Evolutionary conservation across 2,888 invertebrate genomes (phyloP).

Genomic region (Ophioninae sp.): DNA sequence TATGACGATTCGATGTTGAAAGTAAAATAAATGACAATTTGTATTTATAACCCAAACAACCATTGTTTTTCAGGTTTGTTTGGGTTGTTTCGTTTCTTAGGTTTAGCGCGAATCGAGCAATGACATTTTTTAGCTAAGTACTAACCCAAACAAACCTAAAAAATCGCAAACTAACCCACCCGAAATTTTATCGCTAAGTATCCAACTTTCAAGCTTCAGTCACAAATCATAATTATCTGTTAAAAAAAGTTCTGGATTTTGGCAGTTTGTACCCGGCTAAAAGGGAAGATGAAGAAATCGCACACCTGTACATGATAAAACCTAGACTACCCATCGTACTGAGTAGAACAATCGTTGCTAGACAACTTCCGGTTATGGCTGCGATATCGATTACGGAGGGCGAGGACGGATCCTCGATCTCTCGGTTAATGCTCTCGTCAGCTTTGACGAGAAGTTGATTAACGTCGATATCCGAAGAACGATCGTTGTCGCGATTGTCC

Average conservation of each 20-base stretch:
- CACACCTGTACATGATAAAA: conserved; percentile 78
- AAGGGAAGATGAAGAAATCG: background rate
- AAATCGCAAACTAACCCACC: background rate
- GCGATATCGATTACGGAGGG: conserved; percentile 75
- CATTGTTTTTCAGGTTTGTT: no score
- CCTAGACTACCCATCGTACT: conserved; percentile 78
- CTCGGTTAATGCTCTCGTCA: conserved; percentile 62
- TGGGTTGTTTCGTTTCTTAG: no score
- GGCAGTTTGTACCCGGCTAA: no score
- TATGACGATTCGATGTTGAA: no score
- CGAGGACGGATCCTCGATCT: conserved; percentile 60
- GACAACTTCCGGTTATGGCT: conserved; percentile 77
- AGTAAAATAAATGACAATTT: no score
- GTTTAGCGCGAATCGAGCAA: no score
- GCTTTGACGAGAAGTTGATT: conserved; percentile 58
- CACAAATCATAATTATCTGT: no score
- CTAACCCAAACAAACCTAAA: background rate
- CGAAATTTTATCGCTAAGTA: no score
- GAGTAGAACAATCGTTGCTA: conserved; percentile 75
- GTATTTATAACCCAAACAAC: no score
- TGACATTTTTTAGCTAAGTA: no score
- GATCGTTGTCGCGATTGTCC: conserved; percentile 70
- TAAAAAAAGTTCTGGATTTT: background rate
- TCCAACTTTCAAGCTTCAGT: no score
- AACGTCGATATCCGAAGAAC: conserved; percentile 66